Conservation (phyloP, 2,888 invertebrate species). For the Eilema depressum region DNA sequence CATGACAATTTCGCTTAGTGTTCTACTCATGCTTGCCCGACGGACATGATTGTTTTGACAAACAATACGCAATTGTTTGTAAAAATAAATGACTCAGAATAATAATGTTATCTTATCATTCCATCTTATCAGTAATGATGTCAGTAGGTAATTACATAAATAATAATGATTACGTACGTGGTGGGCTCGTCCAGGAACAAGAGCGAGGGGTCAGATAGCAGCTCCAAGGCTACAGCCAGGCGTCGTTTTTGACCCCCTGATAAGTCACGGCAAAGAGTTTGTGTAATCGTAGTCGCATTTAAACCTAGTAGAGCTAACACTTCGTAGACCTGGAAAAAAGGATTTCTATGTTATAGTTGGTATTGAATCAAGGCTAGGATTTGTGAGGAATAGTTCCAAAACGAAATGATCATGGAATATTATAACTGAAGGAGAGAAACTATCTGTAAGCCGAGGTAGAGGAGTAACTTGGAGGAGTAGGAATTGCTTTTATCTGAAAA, state of each 20-base stretch:
- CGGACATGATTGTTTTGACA: conserved; percentile 24
- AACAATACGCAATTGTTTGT: conserved; percentile 40
- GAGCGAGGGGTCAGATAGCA: conserved; percentile 95
- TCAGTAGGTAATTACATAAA: not conserved
- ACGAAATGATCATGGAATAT: not conserved
- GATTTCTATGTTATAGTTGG: conserved; percentile 20
- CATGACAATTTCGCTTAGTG: conserved; percentile 20
- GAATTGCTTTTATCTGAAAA: no score
- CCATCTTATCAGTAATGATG: conserved; percentile 31
- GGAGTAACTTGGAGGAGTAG: not conserved
- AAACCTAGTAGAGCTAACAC: conserved; percentile 91
- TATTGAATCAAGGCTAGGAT: not conserved
- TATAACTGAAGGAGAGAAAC: not conserved
- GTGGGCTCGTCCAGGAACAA: conserved; percentile 96
- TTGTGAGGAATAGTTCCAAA: not conserved
- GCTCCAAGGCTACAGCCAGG: conserved; percentile 93
- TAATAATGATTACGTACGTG: conserved; percentile 84
- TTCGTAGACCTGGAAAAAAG: conserved; percentile 89
- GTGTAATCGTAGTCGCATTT: conserved; percentile 89
- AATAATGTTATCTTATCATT: conserved; percentile 39
- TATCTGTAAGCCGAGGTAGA: not conserved
- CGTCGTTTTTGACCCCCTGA: conserved; percentile 95
- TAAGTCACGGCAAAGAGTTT: conserved; percentile 90
- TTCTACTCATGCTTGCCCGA: conserved; percentile 15
- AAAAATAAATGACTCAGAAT: conserved; percentile 28